A percentile compares a stretch with the other conserved stretches of the same genome.
Evolutionary conservation across 1,140 invertebrate species (phyloP).

Genomic region (Zaprionus inermis): DNA sequence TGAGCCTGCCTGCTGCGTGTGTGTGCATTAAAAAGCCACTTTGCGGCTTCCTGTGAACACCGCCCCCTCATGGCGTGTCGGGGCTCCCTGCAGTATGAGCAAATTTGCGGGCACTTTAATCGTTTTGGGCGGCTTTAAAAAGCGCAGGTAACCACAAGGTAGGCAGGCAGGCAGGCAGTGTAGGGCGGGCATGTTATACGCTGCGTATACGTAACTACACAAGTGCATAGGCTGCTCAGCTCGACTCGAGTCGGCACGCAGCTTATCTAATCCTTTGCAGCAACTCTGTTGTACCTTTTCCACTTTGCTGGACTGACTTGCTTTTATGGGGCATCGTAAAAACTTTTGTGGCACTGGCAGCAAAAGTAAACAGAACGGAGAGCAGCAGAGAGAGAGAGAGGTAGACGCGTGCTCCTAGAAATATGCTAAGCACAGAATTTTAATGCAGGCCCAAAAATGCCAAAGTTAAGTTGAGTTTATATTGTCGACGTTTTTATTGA

Average conservation of each 20-base stretch:
- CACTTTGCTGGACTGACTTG: slow-evolving; percentile 49
- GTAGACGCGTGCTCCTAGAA: slow-evolving; percentile 70
- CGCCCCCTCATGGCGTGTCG: slow-evolving; percentile 61
- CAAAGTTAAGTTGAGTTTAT: slow-evolving; percentile 82
- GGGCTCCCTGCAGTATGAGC: slow-evolving; percentile 20
- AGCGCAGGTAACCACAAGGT: slow-evolving; percentile 7
- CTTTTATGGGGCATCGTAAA: slow-evolving; percentile 75
- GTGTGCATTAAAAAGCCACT: slow-evolving; percentile 82
- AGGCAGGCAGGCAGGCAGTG: background rate
- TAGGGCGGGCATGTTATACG: background rate
- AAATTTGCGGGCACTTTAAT: slow-evolving; percentile 75
- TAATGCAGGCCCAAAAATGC: slow-evolving; percentile 46
- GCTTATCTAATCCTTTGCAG: slow-evolving; percentile 79
- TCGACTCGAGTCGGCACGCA: slow-evolving; percentile 1
- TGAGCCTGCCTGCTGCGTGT: slow-evolving; percentile 57
- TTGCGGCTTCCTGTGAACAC: slow-evolving; percentile 77
- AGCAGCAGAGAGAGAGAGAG: slow-evolving; percentile 14
- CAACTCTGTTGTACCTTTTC: slow-evolving; percentile 51
- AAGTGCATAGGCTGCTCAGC: slow-evolving; percentile 66
- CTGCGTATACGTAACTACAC: slow-evolving; percentile 56
- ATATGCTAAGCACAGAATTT: slow-evolving; percentile 56
- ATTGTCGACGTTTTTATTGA: slow-evolving; percentile 83
- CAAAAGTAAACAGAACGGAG: slow-evolving; percentile 17
- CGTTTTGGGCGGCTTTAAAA: slow-evolving; percentile 36
- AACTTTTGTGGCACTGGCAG: slow-evolving; percentile 66